These are phyloP conservation scores for Scaptomyza montana DNA, from an alignment of 1,140 invertebrate genomes.

Conservation along the genomic window DNA sequence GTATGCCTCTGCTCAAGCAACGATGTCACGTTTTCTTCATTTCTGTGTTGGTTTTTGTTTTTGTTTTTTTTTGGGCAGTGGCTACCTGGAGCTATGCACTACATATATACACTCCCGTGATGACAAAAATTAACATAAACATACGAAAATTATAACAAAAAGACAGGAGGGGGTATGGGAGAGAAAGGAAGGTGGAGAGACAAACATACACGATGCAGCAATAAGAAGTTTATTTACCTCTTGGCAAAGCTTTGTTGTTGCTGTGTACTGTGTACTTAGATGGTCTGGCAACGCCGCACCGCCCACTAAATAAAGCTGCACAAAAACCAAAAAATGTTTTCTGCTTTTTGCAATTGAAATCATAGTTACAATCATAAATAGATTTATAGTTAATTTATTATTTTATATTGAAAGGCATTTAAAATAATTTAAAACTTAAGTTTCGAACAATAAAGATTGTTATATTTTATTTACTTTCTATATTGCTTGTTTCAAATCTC, in stretches of 20 bases:
- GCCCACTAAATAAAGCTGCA: constrained; percentile 18
- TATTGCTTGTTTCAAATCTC: too few relatives aligned
- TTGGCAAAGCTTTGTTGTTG: constrained; percentile 9
- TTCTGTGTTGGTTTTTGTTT: neutral
- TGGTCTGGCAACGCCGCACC: constrained; percentile 23
- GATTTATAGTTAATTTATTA: too few relatives aligned
- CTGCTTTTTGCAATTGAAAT: too few relatives aligned
- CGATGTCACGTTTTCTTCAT: constrained; percentile 42
- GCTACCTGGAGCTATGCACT: neutral
- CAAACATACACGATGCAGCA: constrained; percentile 29
- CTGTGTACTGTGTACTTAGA: neutral
- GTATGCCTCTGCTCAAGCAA: too few relatives aligned
- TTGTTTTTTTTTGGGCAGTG: neutral
- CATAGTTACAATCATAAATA: too few relatives aligned
- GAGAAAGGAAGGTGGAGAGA: neutral
- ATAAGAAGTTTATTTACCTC: constrained; percentile 61
- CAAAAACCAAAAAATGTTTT: neutral
- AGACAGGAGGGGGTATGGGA: neutral
- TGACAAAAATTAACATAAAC: constrained; percentile 53
- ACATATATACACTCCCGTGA: too few relatives aligned
- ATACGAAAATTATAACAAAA: constrained; percentile 60
- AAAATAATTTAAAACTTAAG: too few relatives aligned
- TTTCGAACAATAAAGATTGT: too few relatives aligned
- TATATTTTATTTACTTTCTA: too few relatives aligned
- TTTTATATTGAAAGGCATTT: too few relatives aligned